Base-by-base conservation (phyloP, 2,888 invertebrate species). In the Falcaria lacertinaria region DNA sequence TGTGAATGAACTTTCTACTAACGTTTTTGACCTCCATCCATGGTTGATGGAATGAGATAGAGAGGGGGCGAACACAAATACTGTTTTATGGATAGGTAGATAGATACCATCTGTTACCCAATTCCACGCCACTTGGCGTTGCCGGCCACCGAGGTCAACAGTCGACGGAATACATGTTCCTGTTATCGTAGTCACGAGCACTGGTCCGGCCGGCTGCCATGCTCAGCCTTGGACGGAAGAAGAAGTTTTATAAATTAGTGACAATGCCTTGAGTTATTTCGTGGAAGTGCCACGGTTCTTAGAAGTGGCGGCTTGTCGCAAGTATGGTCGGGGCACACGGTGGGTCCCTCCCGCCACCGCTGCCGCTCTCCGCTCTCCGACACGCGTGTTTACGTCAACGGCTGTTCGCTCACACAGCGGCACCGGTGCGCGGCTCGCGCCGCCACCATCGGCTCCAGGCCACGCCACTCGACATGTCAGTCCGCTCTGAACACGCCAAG, bases 241-340 rank as follows among this genome's bases (percentile, higher is more conserved):
- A 76, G 74, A 82, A 76, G 75, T 82, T 81, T 85, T 80, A 83
- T 82, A 85, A 85, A 87, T 86, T 82, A 83, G 84, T 85, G 84
- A 87, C 86, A 86, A 86, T 86, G 80, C 79, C 76, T 76, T 74
- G 80, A 80, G 83, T 79, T 80, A 68, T 75, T 89, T 87, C 87
- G 79, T 74, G 70, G 86, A 88, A 87, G 71, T 70, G 73, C 73
- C 84, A 83, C 83, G 86, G 81, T 87, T 88, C 87, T 84, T 68
- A 74, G 87, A 88, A 86, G 71, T 67, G 79, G 67, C 70, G 69
- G 69, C 74, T 54, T 57, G 71, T 59, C 71, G 69, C 67, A 67
- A 65, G 68, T 64, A 60, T 58, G 60, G 54, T 49, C 57, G 52
- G 52, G 58, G 54, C 58, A 48, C 45, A 34, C 44, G 52, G 49